phyloP scores from a whole-genome alignment of 2,113 vertebrate genomes.

The Zeus faber region DNA sequence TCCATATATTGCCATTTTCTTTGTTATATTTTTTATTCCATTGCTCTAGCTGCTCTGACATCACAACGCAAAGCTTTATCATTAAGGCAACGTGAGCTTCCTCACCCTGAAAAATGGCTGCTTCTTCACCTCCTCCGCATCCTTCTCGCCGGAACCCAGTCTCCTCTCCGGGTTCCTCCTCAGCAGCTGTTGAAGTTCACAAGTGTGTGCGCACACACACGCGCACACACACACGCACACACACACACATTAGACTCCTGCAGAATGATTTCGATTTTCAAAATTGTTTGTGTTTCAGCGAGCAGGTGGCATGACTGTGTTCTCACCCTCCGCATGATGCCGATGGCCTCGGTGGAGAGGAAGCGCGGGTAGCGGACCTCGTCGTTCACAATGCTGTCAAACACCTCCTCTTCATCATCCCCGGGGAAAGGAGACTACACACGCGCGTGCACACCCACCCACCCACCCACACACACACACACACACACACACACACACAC shows the following conservation, averaged over 20 bases:
- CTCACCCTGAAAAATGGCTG: slow-evolving; percentile 96
- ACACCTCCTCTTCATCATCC: slow-evolving; percentile 98
- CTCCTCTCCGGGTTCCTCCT: slow-evolving; percentile 92
- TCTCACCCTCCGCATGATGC: slow-evolving; percentile 94
- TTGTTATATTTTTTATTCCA: too few relatives aligned
- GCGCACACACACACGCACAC: slow-evolving; percentile 7
- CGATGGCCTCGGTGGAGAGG: slow-evolving; percentile 94
- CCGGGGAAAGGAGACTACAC: slow-evolving; percentile 94
- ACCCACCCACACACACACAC: slow-evolving; percentile 17
- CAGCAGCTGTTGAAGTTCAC: too few relatives aligned
- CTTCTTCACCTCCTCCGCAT: slow-evolving; percentile 97
- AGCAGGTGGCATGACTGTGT: background rate
- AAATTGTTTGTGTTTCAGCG: background rate
- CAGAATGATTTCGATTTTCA: too few relatives aligned
- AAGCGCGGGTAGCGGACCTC: slow-evolving; percentile 97
- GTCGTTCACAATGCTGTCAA: slow-evolving; percentile 99
- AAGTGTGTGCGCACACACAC: slow-evolving; percentile 12
- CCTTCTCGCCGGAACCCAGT: slow-evolving; percentile 92
- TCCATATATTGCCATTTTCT: too few relatives aligned
- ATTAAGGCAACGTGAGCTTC: background rate
- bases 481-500: background rate
- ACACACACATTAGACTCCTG: slow-evolving; percentile 5
- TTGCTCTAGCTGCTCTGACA: too few relatives aligned
- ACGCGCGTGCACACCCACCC: slow-evolving; percentile 19
- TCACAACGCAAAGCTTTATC: too few relatives aligned